Conservation (phyloP, 2,888 invertebrate species). For the Morinoia aosen region DNA sequence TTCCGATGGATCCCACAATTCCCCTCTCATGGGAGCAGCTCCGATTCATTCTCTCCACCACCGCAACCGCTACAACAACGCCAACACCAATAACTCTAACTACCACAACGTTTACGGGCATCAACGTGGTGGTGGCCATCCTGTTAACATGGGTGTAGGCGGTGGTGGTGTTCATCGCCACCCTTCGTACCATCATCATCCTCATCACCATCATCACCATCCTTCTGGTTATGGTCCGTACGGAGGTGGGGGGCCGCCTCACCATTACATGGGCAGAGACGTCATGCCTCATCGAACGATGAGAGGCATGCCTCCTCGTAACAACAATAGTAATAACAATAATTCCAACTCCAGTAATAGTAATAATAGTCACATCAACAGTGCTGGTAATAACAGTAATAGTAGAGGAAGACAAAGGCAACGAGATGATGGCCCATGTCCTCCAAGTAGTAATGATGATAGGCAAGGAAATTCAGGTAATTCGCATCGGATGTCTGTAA, state of each 20-base stretch:
- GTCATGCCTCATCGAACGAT: conserved; percentile 2
- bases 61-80: neutral
- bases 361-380: conserved; percentile 1
- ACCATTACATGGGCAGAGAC: conserved; percentile 35
- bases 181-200: conserved; percentile 1
- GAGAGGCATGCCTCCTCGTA: conserved; percentile 45
- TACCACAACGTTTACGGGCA: conserved; percentile 22
- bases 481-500: neutral
- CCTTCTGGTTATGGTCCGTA: conserved; percentile 8
- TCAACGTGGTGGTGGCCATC: conserved; percentile 21
- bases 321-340: neutral
- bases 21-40: conserved; percentile 40
- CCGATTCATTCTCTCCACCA: neutral
- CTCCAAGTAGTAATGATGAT: conserved; percentile 35
- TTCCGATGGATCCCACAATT: conserved; percentile 26
- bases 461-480: neutral
- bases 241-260: neutral
- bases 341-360: conserved; percentile 26
- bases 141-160: conserved; percentile 29
- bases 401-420: conserved; percentile 47
- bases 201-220: conserved; percentile 23
- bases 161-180: conserved; percentile 39
- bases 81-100: conserved; percentile 23
- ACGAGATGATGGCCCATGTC: conserved; percentile 23
- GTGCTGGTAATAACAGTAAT: conserved; percentile 19